Conservation (phyloP, 2,113 vertebrate species). For the Pardalotus punctatus region DNA sequence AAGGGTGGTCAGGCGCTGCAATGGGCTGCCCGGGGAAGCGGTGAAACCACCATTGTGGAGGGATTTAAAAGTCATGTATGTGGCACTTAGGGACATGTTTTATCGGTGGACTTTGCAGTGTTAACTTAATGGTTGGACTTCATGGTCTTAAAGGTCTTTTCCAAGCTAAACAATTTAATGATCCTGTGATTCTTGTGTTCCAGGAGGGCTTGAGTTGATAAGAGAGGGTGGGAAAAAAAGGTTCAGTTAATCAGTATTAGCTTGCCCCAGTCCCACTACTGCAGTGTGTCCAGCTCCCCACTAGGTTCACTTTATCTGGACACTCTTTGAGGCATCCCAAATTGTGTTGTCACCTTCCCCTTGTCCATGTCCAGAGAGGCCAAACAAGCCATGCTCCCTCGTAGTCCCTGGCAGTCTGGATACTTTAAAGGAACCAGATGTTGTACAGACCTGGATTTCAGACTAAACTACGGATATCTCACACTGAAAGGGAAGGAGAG, state of each 20-base stretch:
- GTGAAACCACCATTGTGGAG: neutral
- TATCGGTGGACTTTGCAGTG: neutral
- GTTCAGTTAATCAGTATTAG: neutral
- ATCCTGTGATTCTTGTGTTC: neutral
- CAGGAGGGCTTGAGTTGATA: neutral
- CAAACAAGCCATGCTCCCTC: neutral
- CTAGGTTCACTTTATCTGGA: neutral
- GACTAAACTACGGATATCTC: neutral
- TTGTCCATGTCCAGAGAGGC: neutral
- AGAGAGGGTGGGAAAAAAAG: neutral
- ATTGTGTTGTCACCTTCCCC: neutral
- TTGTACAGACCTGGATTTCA: neutral
- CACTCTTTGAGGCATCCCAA: neutral
- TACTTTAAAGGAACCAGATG: neutral
- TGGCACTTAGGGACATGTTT: neutral
- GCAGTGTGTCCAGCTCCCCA: neutral
- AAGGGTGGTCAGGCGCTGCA: neutral
- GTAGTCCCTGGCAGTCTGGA: neutral
- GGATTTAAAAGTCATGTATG: fast-evolving
- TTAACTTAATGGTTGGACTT: neutral
- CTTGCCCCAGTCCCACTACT: neutral
- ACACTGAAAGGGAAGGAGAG: neutral
- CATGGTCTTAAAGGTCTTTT: neutral
- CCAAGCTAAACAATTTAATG: neutral
- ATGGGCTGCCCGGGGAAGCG: neutral